Base-by-base conservation (phyloP, 64 coral and sea anemone species). In the Platygyra sinensis region DNA sequence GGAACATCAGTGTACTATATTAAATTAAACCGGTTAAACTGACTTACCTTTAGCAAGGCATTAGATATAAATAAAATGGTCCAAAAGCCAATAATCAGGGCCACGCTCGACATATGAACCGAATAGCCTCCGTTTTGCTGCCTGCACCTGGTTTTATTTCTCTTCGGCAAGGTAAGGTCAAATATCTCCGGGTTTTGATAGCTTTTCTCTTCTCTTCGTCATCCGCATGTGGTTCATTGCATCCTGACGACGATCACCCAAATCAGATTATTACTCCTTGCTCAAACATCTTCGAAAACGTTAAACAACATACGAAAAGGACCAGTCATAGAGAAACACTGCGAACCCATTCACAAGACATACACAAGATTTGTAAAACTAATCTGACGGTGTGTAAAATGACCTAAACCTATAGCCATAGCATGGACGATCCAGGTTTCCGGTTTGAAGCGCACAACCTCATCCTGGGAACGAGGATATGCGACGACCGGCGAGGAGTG, bases 11-110 rank as follows among this genome's bases (percentile, higher is more conserved):
- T 46, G 42, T 46, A 54, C 6, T 25, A 14, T 8, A n/a, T n/a
- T n/a, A n/a, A 1, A 18, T 39, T 42, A 0, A 10, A 86, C 90
- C 6, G n/a, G n/a, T n/a, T n/a, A n/a, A n/a, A n/a, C n/a, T n/a
- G n/a, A n/a, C 42, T 67, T 61, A 87, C 90, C 90, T 92, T 92
- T 14, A 92, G 83, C 8, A 92, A 75, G 52, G 90, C 90, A 73
- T 92, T 92, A 29, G 76, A 49, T n/a, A 92, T 92, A n/a, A 92
- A 92, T 24, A 92, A 42, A 30, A 92, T 19, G 64, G 83, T 87
- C 90, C 90, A 92, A 32, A 92, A 87, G 63, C 84, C 62, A 60
- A 92, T 78, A 8, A 92, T 38, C 9, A 92, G 28, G 30, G 76
- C 75, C 33, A 87, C 17, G 76, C 90, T 92, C 55, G 90, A 92